A percentile compares a stretch with the other conserved stretches of the same genome.
Evolutionary conservation across 2,888 invertebrate species (phyloP).

Genomic region (Lagria hirta): DNA sequence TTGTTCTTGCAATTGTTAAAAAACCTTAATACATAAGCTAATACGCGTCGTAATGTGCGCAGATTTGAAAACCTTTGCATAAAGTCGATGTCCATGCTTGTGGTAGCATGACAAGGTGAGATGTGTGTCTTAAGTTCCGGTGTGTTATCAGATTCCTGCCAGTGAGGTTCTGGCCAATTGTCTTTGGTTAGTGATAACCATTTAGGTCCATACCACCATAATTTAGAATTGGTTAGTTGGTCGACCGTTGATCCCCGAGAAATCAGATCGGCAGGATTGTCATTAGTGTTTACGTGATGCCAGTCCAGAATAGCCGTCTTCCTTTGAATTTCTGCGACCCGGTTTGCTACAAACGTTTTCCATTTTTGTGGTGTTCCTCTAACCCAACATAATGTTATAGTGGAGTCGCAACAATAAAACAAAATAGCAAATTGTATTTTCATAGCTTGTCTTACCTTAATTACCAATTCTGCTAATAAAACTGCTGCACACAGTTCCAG

Average conservation of each 20-base stretch:
- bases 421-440: conserved; percentile 6
- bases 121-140: not conserved
- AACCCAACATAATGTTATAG: conserved; percentile 31
- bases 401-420: conserved; percentile 33
- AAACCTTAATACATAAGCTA: not conserved
- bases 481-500: conserved; percentile 30
- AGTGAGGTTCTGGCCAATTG: conserved; percentile 1
- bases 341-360: conserved; percentile 27
- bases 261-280: conserved; percentile 26
- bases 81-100: not conserved
- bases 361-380: conserved; percentile 13
- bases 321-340: conserved; percentile 25
- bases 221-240: not conserved
- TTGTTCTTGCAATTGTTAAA: not conserved
- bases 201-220: conserved; percentile 21
- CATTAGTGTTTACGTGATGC: conserved; percentile 15
- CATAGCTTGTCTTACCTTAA: conserved; percentile 13
- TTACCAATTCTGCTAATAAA: conserved; percentile 24
- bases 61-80: not conserved
- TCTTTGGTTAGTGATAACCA: not conserved
- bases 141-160: not conserved
- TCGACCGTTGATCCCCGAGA: conserved; percentile 14
- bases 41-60: not conserved
- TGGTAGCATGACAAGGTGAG: not conserved
- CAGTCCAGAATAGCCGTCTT: conserved; percentile 10